These are phyloP conservation scores for Elephantulus edwardii DNA, from an alignment of 2,113 vertebrate genomes.

Conservation along the genomic window DNA sequence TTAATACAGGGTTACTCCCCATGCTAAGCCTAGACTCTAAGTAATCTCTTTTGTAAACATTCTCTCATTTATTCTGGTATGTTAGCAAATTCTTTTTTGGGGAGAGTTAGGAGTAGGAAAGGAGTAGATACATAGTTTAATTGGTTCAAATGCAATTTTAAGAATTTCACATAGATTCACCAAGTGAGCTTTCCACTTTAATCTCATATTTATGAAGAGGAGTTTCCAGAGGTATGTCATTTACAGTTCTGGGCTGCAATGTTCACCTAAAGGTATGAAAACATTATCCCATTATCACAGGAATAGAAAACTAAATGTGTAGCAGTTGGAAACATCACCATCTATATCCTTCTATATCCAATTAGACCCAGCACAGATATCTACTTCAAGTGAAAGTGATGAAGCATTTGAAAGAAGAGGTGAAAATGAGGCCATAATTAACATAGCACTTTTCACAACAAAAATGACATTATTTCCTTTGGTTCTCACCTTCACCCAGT, in stretches of 20 bases:
- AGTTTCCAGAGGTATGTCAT: not conserved
- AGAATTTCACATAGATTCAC: not conserved
- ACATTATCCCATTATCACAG: not conserved
- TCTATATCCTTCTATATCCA: not conserved
- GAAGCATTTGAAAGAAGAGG: not conserved
- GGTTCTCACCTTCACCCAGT: not conserved
- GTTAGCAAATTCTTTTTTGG: not conserved
- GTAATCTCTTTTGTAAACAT: not conserved
- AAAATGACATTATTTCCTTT: not conserved
- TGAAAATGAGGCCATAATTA: not conserved
- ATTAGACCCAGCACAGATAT: not conserved
- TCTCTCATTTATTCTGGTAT: not conserved
- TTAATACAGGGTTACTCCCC: not conserved
- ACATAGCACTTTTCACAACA: not conserved
- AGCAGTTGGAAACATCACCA: not conserved
- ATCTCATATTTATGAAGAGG: not conserved
- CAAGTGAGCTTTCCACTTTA: not conserved
- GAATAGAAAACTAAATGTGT: not conserved
- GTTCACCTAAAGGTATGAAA: not conserved
- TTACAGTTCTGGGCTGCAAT: not conserved
- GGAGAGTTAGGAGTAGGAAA: not conserved
- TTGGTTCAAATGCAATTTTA: not conserved
- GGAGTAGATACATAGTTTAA: not conserved
- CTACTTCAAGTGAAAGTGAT: not conserved
- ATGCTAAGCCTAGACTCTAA: not conserved